A percentile compares a stretch with the other conserved stretches of the same genome.
phyloP scores from a whole-genome alignment of 2,797 vertebrate species.

The Phaenicophaeus curvirostris region DNA sequence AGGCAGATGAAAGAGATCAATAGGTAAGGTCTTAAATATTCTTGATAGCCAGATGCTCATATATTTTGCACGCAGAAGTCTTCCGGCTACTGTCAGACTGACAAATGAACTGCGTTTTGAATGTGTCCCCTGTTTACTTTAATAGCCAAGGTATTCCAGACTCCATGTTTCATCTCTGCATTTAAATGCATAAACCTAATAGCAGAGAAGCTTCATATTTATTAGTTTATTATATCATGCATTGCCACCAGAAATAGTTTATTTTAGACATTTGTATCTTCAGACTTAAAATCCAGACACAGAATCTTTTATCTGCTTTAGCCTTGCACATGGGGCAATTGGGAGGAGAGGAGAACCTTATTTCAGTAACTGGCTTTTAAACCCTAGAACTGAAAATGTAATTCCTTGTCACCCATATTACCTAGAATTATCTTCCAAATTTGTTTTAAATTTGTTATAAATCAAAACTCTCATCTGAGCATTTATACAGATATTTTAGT shows the following conservation, averaged over 20 bases:
- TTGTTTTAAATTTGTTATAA: not conserved
- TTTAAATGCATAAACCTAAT: not conserved
- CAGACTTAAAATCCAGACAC: not conserved
- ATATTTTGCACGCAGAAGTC: slow-evolving; percentile 46
- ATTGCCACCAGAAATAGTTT: not conserved
- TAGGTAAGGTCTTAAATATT: slow-evolving; percentile 53
- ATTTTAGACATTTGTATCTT: not conserved
- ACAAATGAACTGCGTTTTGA: slow-evolving; percentile 49
- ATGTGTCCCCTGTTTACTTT: slow-evolving; percentile 54
- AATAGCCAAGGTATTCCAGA: slow-evolving; percentile 5
- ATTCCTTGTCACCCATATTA: not conserved
- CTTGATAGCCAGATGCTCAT: slow-evolving; percentile 61
- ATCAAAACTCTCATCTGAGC: not conserved
- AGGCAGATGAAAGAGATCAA: slow-evolving; percentile 49
- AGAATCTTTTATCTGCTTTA: not conserved
- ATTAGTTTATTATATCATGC: not conserved
- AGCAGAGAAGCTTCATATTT: not conserved
- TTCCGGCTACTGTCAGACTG: slow-evolving; percentile 61
- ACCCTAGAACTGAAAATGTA: not conserved
- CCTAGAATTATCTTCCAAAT: not conserved
- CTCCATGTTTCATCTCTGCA: not conserved
- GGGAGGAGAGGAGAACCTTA: not conserved
- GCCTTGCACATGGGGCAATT: not conserved
- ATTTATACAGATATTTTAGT: not conserved
- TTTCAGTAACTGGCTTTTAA: not conserved